phyloP scores from a whole-genome alignment of 2,113 vertebrate genomes.

The Lophochroa leadbeateri region DNA sequence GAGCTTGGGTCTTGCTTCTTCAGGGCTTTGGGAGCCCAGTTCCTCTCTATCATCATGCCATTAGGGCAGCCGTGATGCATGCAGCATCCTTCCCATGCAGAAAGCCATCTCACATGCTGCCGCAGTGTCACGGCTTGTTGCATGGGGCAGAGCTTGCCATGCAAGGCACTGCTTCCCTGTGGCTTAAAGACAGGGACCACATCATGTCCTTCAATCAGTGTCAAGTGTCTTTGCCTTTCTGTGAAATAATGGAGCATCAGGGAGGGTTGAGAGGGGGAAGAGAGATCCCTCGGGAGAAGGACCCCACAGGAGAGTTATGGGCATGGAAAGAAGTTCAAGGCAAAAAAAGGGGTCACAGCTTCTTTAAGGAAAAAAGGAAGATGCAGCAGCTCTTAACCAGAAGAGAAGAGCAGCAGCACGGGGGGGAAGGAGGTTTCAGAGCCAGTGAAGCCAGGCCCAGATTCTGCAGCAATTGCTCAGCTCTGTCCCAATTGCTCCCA shows the following conservation, averaged over 20 bases:
- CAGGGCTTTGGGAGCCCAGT: background rate
- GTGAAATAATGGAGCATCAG: background rate
- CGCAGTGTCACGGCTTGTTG: accelerated
- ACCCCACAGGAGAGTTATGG: accelerated
- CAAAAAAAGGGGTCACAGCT: background rate
- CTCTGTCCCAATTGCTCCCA: background rate
- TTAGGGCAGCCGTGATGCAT: accelerated
- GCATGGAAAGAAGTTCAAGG: background rate
- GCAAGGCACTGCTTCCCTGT: accelerated
- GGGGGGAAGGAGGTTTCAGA: background rate
- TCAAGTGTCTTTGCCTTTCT: background rate
- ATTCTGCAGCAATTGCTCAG: background rate
- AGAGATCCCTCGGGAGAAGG: background rate
- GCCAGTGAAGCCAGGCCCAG: background rate
- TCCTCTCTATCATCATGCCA: accelerated
- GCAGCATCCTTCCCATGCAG: accelerated
- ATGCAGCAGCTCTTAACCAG: background rate
- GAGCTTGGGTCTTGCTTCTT: background rate
- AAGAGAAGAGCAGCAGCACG: background rate
- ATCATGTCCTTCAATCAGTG: accelerated
- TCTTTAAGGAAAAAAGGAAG: background rate
- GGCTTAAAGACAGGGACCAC: accelerated
- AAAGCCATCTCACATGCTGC: background rate
- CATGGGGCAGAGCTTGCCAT: accelerated
- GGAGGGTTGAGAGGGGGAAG: background rate